phyloP scores from a whole-genome alignment of 1,140 invertebrate genomes.

The Eufriesea mexicana region DNA sequence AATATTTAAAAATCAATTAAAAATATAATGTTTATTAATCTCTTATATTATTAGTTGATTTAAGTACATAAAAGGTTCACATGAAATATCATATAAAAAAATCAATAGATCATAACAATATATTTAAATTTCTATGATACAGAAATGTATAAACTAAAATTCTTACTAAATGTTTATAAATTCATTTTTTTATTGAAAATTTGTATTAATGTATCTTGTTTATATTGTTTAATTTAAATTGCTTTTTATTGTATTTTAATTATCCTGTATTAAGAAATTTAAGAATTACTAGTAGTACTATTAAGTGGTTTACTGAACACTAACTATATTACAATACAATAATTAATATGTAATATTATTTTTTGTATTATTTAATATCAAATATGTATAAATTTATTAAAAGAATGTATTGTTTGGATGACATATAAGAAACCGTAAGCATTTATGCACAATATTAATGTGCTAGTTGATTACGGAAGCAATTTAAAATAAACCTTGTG shows the following conservation, averaged over 20 bases:
- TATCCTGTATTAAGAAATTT: not conserved
- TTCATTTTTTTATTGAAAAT: not conserved
- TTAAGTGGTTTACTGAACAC: not conserved
- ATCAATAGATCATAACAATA: too few species aligned
- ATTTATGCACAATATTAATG: not conserved
- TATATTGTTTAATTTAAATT: not conserved
- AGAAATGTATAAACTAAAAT: not conserved
- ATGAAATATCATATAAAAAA: too few species aligned
- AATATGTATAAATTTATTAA: not conserved
- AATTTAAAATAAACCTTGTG: slow-evolving; percentile 23
- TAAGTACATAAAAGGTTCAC: too few species aligned
- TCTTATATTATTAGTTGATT: not conserved
- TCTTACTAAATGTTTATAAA: not conserved
- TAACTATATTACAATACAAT: not conserved
- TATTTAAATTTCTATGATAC: too few species aligned
- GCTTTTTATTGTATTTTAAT: not conserved
- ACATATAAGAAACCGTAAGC: not conserved
- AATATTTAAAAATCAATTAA: not conserved
- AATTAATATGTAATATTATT: not conserved
- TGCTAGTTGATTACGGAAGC: not conserved
- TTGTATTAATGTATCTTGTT: not conserved
- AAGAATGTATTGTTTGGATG: not conserved
- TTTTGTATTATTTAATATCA: not conserved
- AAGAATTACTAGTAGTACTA: not conserved
- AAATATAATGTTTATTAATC: not conserved